Percentiles rank a stretch among this genome's conserved stretches.
Evolutionary conservation across 2,113 vertebrate genomes (phyloP).

Genomic region (Cryptotis parvus): DNA sequence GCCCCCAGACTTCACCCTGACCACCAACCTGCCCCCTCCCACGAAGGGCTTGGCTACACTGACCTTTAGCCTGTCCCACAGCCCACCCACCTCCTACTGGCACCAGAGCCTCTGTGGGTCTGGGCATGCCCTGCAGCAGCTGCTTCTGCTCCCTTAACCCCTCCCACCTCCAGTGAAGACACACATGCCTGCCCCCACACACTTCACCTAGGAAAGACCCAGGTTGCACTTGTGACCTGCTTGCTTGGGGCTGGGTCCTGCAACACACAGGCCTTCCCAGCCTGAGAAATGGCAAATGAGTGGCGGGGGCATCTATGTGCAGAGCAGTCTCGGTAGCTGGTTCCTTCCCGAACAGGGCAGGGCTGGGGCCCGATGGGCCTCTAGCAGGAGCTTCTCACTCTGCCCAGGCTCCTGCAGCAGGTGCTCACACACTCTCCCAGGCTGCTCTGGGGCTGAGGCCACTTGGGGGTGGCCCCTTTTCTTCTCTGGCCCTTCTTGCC

Average conservation of each 20-base stretch:
- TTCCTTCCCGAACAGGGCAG: neutral
- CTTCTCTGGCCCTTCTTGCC: neutral
- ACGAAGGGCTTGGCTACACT: neutral
- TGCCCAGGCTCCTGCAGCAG: neutral
- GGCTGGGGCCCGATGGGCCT: neutral
- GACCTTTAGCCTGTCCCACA: neutral
- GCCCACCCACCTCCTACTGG: too few species aligned
- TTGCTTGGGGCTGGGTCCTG: neutral
- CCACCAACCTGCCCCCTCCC: neutral
- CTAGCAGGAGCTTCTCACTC: neutral
- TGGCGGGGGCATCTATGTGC: too few species aligned
- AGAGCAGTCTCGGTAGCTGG: too few species aligned
- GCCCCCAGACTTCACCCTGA: too few species aligned
- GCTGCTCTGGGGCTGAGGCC: neutral
- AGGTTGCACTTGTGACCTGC: neutral
- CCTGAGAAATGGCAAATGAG: neutral
- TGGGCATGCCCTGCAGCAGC: neutral
- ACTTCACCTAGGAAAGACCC: neutral
- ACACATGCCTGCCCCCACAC: neutral
- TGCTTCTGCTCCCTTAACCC: neutral
- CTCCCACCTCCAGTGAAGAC: neutral
- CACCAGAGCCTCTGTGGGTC: neutral
- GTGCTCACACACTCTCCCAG: neutral
- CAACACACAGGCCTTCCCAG: neutral
- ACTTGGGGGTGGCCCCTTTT: neutral